Evolutionary conservation across 2,113 vertebrate species (phyloP).

Genomic region (Corythaixoides concolor): DNA sequence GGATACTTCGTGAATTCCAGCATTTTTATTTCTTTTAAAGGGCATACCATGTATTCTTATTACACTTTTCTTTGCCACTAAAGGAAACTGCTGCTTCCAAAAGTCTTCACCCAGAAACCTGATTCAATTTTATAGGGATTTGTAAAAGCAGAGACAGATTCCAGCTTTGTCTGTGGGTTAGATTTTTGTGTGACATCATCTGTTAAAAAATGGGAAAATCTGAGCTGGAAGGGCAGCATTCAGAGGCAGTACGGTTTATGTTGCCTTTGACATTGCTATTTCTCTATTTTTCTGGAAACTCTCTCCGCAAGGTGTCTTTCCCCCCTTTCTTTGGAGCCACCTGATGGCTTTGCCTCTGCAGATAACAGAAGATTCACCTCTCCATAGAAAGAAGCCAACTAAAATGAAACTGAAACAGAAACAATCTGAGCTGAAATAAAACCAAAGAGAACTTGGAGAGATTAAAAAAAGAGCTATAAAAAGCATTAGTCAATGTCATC

Average conservation of each 20-base stretch:
- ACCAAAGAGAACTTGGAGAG: not conserved
- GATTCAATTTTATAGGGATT: conserved; percentile 5
- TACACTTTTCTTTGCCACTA: not conserved
- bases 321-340: not conserved
- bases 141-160: not conserved
- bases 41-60: not conserved
- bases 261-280: not conserved
- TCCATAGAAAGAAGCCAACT: not conserved
- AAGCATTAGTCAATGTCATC: not conserved
- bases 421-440: not conserved
- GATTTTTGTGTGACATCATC: conserved; percentile 45
- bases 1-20: conserved; percentile 33
- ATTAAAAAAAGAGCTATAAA: not conserved
- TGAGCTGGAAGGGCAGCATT: not conserved
- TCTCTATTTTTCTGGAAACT: not conserved
- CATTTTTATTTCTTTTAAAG: conserved; percentile 30
- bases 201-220: conserved; percentile 29
- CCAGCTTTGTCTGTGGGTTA: conserved; percentile 7
- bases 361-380: not conserved
- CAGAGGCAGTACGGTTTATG: not conserved
- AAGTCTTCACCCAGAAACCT: conserved; percentile 45
- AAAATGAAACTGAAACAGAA: not conserved
- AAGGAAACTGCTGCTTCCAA: conserved; percentile 44
- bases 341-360: not conserved
- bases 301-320: not conserved